Base-by-base conservation (phyloP, 2,888 invertebrate species). In the Nebria salina region DNA sequence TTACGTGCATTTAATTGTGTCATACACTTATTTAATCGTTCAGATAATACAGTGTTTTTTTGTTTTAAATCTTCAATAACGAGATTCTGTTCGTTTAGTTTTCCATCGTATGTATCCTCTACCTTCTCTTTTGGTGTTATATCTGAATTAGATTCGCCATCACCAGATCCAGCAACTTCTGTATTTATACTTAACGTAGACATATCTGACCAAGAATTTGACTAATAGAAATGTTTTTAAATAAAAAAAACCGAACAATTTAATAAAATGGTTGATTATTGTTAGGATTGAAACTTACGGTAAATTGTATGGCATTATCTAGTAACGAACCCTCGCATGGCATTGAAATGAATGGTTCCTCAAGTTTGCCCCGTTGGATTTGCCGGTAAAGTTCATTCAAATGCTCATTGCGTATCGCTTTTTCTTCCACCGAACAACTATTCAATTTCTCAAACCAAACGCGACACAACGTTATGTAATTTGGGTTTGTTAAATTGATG, bases 401-500 rank as follows among this genome's bases (percentile, higher is more conserved):
- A 20, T 82, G 75, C 25, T 77, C 75, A 75, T 82, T 82, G 1
- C 82, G 20, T 0, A 64, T n/a, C 9, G 13, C n/a, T 75, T 78
- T 82, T 64, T 77, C 77, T 34, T 73, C 43, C 0, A 41, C 74
- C 7, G 26, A 65, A 41, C 75, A 75, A 25, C 7, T 34, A 65
- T 75, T 82, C 72, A 82, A 66, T 75, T 77, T 82, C 64, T 82
- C 82, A 34, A 82, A 11, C 82, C 82, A 82, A 13, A 78, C 43
- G 43, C 75, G 77, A 15, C 77, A 82, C 42, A 25, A 74, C 20
- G 75, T 78, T 20, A 82, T 77, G 20, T 77, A 82, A 65, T 77
- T 64, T 0, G 77, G 66, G 64, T 82, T 78, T 15, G 77, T 70
- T 70, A 78, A 68, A 65, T 54, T 64, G 11, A 75, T 70, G 65